A percentile compares a stretch with the other conserved stretches of the same genome.
Evolutionary conservation across 2,888 invertebrate species (phyloP).

Genomic region (Cabera pusaria): DNA sequence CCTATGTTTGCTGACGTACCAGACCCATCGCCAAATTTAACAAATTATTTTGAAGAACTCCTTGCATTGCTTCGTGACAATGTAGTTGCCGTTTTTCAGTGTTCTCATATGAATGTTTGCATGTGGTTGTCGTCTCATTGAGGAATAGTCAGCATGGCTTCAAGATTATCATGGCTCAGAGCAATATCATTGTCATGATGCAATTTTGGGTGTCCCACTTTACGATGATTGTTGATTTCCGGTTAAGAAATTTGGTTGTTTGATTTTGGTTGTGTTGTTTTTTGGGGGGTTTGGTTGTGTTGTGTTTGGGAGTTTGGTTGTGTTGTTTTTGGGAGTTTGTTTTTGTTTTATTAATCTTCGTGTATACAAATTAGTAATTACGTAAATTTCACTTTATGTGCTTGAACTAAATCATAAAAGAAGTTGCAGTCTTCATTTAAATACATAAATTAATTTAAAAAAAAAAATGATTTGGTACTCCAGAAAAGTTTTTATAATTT

Average conservation of each 20-base stretch:
- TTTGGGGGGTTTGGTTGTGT: not conserved
- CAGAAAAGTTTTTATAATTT: no score
- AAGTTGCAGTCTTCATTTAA: no score
- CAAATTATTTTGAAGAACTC: constrained; percentile 35
- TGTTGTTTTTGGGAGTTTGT: not conserved
- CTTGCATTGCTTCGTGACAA: constrained; percentile 82
- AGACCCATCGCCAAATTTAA: constrained; percentile 39
- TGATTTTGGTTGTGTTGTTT: constrained; percentile 5
- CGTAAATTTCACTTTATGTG: no score
- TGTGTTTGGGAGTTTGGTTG: constrained; percentile 2
- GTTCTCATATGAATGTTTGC: constrained; percentile 74
- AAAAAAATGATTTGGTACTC: no score
- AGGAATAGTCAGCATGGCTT: constrained; percentile 72
- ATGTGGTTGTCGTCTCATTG: constrained; percentile 31
- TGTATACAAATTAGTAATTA: not conserved
- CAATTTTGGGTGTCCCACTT: constrained; percentile 72
- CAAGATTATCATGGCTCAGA: constrained; percentile 74
- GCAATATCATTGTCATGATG: constrained; percentile 83
- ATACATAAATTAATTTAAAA: no score
- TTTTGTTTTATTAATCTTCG: constrained; percentile 6
- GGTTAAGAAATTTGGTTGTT: no score
- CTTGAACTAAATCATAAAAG: no score
- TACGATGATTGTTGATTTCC: constrained; percentile 21
- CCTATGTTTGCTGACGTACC: constrained; percentile 9
- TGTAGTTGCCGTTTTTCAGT: constrained; percentile 78